Percentiles rank a stretch among this genome's conserved stretches.
Conservation (phyloP, 2,113 vertebrate genomes). For the Dunckerocampus dactyliophorus region DNA sequence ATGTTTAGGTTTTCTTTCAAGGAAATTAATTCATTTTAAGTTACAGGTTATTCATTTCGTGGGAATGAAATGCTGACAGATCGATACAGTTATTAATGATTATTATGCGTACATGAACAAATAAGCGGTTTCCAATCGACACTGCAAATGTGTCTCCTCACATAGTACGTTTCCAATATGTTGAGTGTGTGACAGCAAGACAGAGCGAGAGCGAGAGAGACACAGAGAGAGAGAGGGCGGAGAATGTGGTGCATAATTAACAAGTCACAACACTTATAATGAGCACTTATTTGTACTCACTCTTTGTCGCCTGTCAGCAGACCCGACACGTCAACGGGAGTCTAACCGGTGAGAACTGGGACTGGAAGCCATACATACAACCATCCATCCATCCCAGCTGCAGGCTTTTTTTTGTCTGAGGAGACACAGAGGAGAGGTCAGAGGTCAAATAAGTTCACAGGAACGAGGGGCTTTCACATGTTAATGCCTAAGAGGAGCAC, state of each 20-base stretch:
- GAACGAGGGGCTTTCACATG: constrained; percentile 79
- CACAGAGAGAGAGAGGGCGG: constrained; percentile 18
- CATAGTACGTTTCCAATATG: constrained; percentile 18
- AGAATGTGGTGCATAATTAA: constrained; percentile 42
- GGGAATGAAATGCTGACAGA: no score
- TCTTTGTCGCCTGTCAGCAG: constrained; percentile 45
- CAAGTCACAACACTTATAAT: constrained; percentile 57
- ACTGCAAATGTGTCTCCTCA: background rate
- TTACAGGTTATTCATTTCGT: no score
- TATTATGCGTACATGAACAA: background rate
- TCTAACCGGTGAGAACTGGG: constrained; percentile 60
- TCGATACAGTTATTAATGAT: background rate
- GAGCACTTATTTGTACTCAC: constrained; percentile 57
- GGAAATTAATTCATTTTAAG: no score
- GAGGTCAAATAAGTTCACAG: constrained; percentile 84
- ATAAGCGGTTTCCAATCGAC: background rate
- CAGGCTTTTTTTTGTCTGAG: constrained; percentile 77
- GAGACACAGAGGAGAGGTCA: constrained; percentile 73
- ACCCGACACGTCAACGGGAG: constrained; percentile 40
- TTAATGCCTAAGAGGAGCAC: constrained; percentile 63
- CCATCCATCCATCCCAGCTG: constrained; percentile 63
- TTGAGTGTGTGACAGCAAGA: background rate
- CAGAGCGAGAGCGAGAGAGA: no score
- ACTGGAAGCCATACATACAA: constrained; percentile 19
- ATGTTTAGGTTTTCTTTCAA: no score